These are phyloP conservation scores for Orussus abietinus DNA, from an alignment of 1,140 invertebrate species.

Conservation along the genomic window DNA sequence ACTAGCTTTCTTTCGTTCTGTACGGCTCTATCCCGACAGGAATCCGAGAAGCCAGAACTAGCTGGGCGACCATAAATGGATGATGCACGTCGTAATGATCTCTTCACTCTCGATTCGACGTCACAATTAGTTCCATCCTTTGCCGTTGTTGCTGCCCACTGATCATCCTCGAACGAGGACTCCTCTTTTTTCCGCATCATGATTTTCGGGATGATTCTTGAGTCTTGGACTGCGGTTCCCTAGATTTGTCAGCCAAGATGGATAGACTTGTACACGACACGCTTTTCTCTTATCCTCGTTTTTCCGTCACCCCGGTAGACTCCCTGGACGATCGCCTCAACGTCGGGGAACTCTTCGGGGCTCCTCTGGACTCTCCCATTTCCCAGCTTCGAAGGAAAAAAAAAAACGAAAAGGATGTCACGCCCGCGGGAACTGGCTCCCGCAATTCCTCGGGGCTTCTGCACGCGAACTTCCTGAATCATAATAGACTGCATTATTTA, in stretches of 20 bases:
- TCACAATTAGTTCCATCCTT: conserved; percentile 30
- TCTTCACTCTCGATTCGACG: not conserved
- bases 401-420: conserved; percentile 10
- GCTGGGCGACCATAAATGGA: conserved; percentile 7
- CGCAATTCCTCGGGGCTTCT: conserved; percentile 3
- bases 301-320: too few relatives aligned
- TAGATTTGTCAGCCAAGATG: conserved; percentile 23
- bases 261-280: conserved; percentile 24
- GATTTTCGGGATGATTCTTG: conserved; percentile 44
- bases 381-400: conserved; percentile 9
- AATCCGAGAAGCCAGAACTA: conserved; percentile 9
- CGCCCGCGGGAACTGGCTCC: conserved; percentile 4
- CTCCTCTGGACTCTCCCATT: conserved; percentile 1
- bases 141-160: conserved; percentile 27
- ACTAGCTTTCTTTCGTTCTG: too few relatives aligned
- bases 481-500: too few relatives aligned
- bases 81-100: conserved; percentile 5
- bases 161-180: conserved; percentile 19
- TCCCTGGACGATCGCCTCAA: conserved; percentile 1
- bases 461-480: conserved; percentile 4
- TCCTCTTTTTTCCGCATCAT: conserved; percentile 26
- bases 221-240: conserved; percentile 27
- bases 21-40: conserved; percentile 12
- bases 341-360: conserved; percentile 12
- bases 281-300: conserved; percentile 7